Base-by-base conservation (phyloP, 2,797 vertebrate genomes). In the Spinus olivaceus region DNA sequence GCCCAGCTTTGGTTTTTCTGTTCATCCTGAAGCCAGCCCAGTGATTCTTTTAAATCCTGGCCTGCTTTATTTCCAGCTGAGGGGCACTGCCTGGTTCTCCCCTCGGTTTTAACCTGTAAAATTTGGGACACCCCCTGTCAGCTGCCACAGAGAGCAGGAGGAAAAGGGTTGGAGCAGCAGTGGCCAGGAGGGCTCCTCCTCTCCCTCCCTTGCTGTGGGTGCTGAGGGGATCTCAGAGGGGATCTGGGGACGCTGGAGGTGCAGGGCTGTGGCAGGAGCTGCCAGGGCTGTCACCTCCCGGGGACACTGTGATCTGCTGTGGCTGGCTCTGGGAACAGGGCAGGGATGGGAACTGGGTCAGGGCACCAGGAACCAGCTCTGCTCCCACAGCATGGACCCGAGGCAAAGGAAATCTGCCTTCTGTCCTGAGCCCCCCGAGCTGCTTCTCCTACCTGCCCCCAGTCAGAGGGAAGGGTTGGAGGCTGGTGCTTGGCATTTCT, bases 191-290 rank as follows among this genome's bases (percentile, higher is more conserved):
- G 66, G 27, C 19, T 79, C 11, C 65, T 42, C 18, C 49, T 24
- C 4, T 37, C 8, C 47, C 41, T 28, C n/a, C 14, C 13, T 30
- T 25, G 25, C 23, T 12, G 1, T 2, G 46, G n/a, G 3, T 32
- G 25, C 54, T 42, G 28, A 3, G 1, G 59, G 7, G 8, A 9
- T 16, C 33, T 18, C 3, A 0, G 42, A 13, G 60, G 25, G 42
- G 42, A 41, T 11, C 30, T 18, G 5, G 74, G 59, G 72, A 28
- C 33, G 28, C 59, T 24, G 10, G 16, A 17, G 37, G 37, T 50
- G 76, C 50, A 2, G 15, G 32, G 33, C 32, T 25, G 46, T 41
- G 76, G 28, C 41, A 59, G 81, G 8, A 66, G 77, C 70, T 66
- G 18, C 63, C 47, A 8, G n/a, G 61, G 56, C 46, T 56, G 15